Conservation (phyloP, 2,797 vertebrate species). For the Echeneis naucrates region DNA sequence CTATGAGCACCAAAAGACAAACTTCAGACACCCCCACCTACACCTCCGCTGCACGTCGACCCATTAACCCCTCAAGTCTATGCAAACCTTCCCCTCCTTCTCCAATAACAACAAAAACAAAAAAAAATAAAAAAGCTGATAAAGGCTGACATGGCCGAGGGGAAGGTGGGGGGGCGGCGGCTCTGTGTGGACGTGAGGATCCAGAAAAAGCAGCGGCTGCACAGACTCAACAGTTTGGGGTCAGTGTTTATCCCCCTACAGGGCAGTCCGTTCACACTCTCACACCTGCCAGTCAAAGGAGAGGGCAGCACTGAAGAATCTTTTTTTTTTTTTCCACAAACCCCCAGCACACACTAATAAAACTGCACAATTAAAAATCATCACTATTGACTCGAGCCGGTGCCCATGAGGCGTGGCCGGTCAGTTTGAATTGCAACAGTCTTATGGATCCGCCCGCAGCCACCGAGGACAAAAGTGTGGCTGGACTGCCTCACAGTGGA, state of each 20-base stretch:
- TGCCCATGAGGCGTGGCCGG: conserved; percentile 53
- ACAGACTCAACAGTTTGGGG: conserved; percentile 88
- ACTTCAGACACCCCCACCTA: conserved; percentile 44
- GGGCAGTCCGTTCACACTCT: conserved; percentile 88
- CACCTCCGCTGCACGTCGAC: conserved; percentile 47
- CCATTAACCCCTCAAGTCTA: conserved; percentile 28
- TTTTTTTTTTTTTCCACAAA: conserved; percentile 56
- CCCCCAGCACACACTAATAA: conserved; percentile 51
- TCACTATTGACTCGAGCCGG: conserved; percentile 61
- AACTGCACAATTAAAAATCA: conserved; percentile 63
- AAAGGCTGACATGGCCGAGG: conserved; percentile 70
- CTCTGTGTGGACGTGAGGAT: conserved; percentile 60
- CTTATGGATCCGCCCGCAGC: conserved; percentile 6
- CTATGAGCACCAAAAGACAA: conserved; percentile 55
- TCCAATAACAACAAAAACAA: too few species aligned
- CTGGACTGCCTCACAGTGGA: conserved; percentile 72
- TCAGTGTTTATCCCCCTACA: conserved; percentile 85
- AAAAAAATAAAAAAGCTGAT: conserved; percentile 75
- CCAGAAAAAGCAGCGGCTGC: conserved; percentile 45
- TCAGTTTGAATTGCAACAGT: conserved; percentile 55
- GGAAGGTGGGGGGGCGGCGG: too few species aligned
- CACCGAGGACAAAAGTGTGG: conserved; percentile 39
- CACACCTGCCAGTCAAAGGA: conserved; percentile 91
- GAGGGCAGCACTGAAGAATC: conserved; percentile 52
- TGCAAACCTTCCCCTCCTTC: conserved; percentile 36